Conservation (phyloP, 2,888 invertebrate genomes). For the Ennomos fuscantarius region DNA sequence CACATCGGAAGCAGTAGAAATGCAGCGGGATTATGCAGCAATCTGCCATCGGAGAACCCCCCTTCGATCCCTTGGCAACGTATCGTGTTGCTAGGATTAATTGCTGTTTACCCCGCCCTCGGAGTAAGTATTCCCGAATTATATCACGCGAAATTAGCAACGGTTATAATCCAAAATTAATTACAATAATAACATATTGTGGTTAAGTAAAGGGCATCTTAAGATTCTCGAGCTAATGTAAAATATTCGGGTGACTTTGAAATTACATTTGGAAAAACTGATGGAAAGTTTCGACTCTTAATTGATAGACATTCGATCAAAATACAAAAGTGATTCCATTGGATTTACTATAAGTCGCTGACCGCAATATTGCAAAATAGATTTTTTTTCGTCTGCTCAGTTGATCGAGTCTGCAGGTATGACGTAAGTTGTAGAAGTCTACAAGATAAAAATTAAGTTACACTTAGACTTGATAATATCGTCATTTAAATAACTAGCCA, state of each 20-base stretch:
- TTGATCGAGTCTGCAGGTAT: background rate
- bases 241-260: background rate
- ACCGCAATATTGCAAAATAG: slow-evolving; percentile 16
- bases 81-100: slow-evolving; percentile 82
- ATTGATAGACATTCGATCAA: slow-evolving; percentile 11
- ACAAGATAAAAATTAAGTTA: slow-evolving; percentile 5
- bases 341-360: slow-evolving; percentile 10
- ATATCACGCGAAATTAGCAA: slow-evolving; percentile 77
- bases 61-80: slow-evolving; percentile 49
- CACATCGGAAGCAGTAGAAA: slow-evolving; percentile 79
- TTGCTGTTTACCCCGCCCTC: slow-evolving; percentile 77
- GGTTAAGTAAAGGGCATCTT: slow-evolving; percentile 42
- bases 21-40: slow-evolving; percentile 78
- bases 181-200: slow-evolving; percentile 60
- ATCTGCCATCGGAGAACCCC: slow-evolving; percentile 69
- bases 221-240: slow-evolving; percentile 2
- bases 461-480: slow-evolving; percentile 1
- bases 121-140: slow-evolving; percentile 68
- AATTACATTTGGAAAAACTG: slow-evolving; percentile 6
- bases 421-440: background rate
- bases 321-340: slow-evolving; percentile 3
- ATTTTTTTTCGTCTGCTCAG: slow-evolving; percentile 8
- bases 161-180: slow-evolving; percentile 75
- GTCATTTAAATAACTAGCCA: slow-evolving; percentile 15
- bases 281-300: slow-evolving; percentile 1